phyloP scores from a whole-genome alignment of 2,113 vertebrate species.

The Corythoichthys haematopterus region DNA sequence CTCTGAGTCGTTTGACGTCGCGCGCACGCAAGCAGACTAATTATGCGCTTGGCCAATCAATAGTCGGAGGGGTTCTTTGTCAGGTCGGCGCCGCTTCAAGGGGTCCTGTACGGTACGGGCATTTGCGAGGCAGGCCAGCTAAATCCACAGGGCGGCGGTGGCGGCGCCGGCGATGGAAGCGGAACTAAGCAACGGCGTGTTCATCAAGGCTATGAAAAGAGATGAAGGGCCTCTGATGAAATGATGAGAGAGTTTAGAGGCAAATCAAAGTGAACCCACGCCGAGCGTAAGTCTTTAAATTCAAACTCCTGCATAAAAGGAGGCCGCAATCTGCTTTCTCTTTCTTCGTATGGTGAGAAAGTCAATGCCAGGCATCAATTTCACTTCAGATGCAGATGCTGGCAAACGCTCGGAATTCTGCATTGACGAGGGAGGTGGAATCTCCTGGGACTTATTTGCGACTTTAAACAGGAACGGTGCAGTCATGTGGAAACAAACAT shows the following conservation, averaged over 20 bases:
- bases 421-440: conserved; percentile 7
- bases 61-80: conserved; percentile 31
- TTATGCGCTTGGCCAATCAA: conserved; percentile 29
- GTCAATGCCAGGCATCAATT: background rate
- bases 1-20: conserved; percentile 14
- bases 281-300: background rate
- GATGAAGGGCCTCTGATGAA: conserved; percentile 66
- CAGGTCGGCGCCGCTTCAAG: conserved; percentile 16
- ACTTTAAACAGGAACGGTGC: conserved; percentile 45
- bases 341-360: background rate
- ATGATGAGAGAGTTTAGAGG: conserved; percentile 51
- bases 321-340: background rate
- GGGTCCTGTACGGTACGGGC: conserved; percentile 13
- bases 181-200: conserved; percentile 23
- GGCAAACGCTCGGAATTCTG: conserved; percentile 24
- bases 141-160: conserved; percentile 2
- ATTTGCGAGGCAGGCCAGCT: conserved; percentile 10
- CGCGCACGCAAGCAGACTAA: conserved; percentile 30
- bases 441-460: conserved; percentile 54
- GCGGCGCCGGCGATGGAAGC: conserved; percentile 16
- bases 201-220: conserved; percentile 22
- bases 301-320: background rate
- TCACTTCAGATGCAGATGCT: conserved; percentile 12
- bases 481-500: conserved; percentile 36
- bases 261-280: conserved; percentile 1